Conservation (phyloP, 2,113 vertebrate genomes). For the Corynorhinus townsendii region DNA sequence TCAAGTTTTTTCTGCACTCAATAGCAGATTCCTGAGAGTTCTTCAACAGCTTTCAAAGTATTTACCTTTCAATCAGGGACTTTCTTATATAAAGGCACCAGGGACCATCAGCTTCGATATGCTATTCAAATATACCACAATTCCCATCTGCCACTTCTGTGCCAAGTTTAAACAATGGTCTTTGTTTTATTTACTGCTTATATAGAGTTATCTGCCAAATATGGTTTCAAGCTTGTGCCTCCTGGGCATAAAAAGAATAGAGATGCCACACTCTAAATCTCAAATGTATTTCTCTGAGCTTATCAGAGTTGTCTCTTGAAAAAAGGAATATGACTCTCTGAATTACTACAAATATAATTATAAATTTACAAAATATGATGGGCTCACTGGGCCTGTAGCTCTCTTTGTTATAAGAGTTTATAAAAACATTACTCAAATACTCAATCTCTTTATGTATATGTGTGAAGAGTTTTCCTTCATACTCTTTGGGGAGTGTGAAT, state of each 20-base stretch:
- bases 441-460: neutral
- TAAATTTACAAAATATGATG: slow-evolving; percentile 7
- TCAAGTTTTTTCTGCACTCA: neutral
- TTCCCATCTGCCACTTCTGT: neutral
- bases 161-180: neutral
- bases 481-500: neutral
- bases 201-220: neutral
- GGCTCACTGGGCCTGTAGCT: neutral
- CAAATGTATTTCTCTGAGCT: neutral
- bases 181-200: slow-evolving; percentile 22
- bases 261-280: neutral
- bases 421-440: neutral
- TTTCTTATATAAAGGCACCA: neutral
- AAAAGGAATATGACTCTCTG: neutral
- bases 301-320: neutral
- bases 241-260: neutral
- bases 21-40: neutral
- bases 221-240: neutral
- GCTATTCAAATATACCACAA: neutral
- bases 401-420: neutral
- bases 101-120: neutral
- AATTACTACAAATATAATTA: slow-evolving; percentile 20
- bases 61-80: slow-evolving; percentile 7
- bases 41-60: slow-evolving; percentile 8
- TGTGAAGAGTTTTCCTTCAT: neutral